Conservation (phyloP, 2,888 invertebrate genomes). For the Drosophila stalkeri region DNA sequence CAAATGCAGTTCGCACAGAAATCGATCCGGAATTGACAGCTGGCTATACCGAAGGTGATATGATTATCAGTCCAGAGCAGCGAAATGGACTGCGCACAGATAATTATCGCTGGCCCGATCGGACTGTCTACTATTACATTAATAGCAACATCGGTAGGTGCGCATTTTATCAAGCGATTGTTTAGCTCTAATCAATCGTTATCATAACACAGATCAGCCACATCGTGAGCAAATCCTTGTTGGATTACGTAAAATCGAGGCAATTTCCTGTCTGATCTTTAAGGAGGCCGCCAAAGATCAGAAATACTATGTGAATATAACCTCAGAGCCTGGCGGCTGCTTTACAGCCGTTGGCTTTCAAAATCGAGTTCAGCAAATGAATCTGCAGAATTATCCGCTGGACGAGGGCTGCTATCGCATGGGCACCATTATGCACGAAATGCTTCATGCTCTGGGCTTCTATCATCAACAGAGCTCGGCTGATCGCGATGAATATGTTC, state of each 20-base stretch:
- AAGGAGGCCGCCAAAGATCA: constrained; percentile 86
- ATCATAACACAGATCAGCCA: constrained; percentile 81
- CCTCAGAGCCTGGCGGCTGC: constrained; percentile 87
- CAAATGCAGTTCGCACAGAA: constrained; percentile 30
- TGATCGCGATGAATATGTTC: constrained; percentile 89
- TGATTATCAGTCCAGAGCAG: constrained; percentile 86
- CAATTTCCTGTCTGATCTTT: constrained; percentile 90
- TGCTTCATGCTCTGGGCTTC: constrained; percentile 91
- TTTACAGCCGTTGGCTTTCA: constrained; percentile 90
- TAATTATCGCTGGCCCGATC: constrained; percentile 87
- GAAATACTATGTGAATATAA: constrained; percentile 73
- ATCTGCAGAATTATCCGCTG: constrained; percentile 45
- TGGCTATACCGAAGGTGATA: constrained; percentile 90
- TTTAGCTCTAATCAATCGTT: neutral
- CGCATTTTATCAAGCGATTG: constrained; percentile 81
- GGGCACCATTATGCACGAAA: constrained; percentile 89
- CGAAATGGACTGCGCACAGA: constrained; percentile 88
- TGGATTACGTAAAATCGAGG: constrained; percentile 90
- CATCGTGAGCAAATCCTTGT: constrained; percentile 88
- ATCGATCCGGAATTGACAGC: constrained; percentile 90
- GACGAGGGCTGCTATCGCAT: constrained; percentile 71
- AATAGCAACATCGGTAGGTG: constrained; percentile 64
- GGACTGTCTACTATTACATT: constrained; percentile 88
- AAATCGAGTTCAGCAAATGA: constrained; percentile 82
- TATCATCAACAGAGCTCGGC: constrained; percentile 90